Evolutionary conservation across 2,113 vertebrate species (phyloP).

Genomic region (Vombatus ursinus): DNA sequence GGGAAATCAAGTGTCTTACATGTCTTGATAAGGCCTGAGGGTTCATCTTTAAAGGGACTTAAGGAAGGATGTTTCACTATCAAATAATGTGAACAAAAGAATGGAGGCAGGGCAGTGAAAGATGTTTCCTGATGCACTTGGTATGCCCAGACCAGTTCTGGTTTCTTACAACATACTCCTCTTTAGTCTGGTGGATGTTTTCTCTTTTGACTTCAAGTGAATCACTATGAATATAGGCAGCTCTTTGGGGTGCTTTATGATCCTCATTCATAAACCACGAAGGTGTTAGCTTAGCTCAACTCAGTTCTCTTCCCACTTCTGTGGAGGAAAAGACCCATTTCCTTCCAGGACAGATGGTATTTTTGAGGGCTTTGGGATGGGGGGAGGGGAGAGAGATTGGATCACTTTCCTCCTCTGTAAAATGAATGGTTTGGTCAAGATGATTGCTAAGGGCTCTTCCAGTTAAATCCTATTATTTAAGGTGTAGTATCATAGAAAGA

Average conservation of each 20-base stretch:
- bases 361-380: neutral
- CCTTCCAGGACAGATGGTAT: neutral
- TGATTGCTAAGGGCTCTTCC: neutral
- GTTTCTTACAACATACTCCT: neutral
- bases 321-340: neutral
- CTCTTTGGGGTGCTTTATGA: neutral
- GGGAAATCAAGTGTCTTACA: neutral
- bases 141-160: neutral
- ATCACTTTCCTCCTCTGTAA: neutral
- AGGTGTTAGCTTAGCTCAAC: neutral
- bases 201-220: neutral
- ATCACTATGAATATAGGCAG: neutral
- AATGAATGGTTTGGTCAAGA: neutral
- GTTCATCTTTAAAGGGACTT: neutral
- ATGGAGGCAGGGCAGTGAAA: neutral
- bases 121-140: neutral
- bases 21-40: neutral
- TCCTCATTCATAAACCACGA: neutral
- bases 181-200: neutral
- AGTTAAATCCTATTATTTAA: neutral
- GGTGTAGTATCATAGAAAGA: neutral
- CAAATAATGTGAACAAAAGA: neutral
- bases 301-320: neutral
- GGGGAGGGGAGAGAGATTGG: neutral
- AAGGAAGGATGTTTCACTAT: neutral